These are phyloP conservation scores for Campylomormyrus tamandua DNA, from an alignment of 2,113 vertebrate genomes.

Conservation along the genomic window DNA sequence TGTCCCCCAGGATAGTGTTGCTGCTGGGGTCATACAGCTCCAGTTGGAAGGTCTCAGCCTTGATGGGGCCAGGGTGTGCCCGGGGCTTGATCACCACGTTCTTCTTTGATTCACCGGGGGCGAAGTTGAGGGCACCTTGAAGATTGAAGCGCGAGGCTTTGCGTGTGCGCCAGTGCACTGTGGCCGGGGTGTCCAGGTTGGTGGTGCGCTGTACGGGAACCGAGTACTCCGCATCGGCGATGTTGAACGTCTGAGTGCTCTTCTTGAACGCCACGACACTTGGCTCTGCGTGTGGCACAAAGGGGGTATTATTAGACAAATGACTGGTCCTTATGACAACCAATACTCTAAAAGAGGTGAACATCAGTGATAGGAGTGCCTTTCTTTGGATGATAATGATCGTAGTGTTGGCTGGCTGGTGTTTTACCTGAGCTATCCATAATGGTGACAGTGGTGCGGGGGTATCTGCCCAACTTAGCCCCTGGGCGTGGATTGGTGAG, in stretches of 20 bases:
- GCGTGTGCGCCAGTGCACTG: conserved; percentile 58
- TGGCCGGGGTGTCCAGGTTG: conserved; percentile 44
- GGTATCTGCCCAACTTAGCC: conserved; percentile 77
- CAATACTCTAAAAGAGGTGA: not conserved
- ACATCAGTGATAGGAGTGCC: not conserved
- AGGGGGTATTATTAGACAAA: not conserved
- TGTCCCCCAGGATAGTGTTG: conserved; percentile 51
- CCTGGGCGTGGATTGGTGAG: conserved; percentile 82
- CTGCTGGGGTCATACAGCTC: conserved; percentile 61
- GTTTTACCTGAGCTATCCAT: conserved; percentile 56
- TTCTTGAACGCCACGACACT: conserved; percentile 61
- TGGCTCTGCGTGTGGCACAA: conserved; percentile 42
- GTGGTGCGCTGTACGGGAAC: conserved; percentile 59
- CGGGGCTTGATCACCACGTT: conserved; percentile 52
- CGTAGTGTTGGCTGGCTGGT: not conserved
- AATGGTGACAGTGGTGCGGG: conserved; percentile 76
- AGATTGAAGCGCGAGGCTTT: conserved; percentile 50
- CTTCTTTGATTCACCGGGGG: conserved; percentile 57
- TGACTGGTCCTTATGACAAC: not conserved
- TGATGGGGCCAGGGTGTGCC: conserved; percentile 25
- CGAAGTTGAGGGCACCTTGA: conserved; percentile 49
- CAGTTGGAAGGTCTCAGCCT: conserved; percentile 54
- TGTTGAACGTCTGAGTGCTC: conserved; percentile 50
- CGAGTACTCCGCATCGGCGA: conserved; percentile 45
- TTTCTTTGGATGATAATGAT: not conserved